Conservation (phyloP, 2,888 invertebrate genomes). For the Noctuana brunneofusca region DNA sequence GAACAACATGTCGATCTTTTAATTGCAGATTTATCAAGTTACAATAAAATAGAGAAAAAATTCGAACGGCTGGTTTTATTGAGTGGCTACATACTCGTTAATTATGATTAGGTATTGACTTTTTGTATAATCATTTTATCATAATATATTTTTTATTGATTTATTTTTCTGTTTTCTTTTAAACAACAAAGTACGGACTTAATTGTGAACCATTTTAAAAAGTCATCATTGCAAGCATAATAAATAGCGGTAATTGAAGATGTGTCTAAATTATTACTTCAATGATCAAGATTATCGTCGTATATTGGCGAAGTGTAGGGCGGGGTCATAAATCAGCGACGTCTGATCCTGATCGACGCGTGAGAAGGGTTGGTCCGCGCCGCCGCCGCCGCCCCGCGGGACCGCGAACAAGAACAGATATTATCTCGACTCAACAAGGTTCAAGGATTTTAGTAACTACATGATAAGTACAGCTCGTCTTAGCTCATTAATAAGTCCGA, state of each 20-base stretch:
- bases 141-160: no score
- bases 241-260: no score
- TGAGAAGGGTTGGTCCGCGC: constrained; percentile 21
- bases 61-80: no score
- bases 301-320: not conserved
- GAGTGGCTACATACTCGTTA: no score
- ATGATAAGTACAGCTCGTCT: not conserved
- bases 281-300: not conserved
- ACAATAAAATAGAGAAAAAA: not conserved
- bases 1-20: constrained; percentile 43
- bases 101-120: no score
- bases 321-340: constrained; percentile 23
- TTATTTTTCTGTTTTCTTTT: no score
- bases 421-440: not conserved
- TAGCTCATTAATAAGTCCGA: no score
- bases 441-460: not conserved
- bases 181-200: no score
- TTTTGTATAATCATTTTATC: no score
- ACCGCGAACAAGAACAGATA: not conserved
- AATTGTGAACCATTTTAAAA: no score
- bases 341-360: constrained; percentile 24
- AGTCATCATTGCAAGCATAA: no score
- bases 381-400: not conserved
- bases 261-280: no score
- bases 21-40: not conserved